These are phyloP conservation scores for Polyommatus iphigenia DNA, from an alignment of 2,888 invertebrate genomes.

Conservation along the genomic window DNA sequence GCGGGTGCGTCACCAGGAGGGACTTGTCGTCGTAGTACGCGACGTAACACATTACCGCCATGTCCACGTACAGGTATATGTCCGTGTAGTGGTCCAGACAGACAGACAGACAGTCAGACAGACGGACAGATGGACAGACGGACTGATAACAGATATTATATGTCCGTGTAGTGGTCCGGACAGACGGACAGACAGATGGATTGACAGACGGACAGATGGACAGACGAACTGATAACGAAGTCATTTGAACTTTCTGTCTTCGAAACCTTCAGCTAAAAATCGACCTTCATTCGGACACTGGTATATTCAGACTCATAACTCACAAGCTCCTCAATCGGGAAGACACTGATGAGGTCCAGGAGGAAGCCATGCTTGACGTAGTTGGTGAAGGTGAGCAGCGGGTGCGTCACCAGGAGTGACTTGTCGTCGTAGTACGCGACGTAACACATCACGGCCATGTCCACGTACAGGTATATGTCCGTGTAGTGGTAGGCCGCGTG, in stretches of 20 bases:
- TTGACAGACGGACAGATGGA: too few species aligned
- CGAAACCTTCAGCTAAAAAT: too few species aligned
- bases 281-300: too few species aligned
- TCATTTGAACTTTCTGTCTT: too few species aligned
- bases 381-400: constrained; percentile 60
- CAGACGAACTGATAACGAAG: too few species aligned
- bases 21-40: constrained; percentile 72
- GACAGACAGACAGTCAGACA: too few species aligned
- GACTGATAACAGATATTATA: too few species aligned
- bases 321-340: constrained; percentile 69
- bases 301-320: constrained; percentile 37
- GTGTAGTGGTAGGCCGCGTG: constrained; percentile 48
- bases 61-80: constrained; percentile 59
- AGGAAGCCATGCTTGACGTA: constrained; percentile 66
- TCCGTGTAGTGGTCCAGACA: constrained; percentile 41
- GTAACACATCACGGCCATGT: constrained; percentile 69
- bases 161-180: too few species aligned
- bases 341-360: constrained; percentile 63
- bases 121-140: too few species aligned
- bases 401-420: constrained; percentile 71
- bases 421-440: constrained; percentile 72
- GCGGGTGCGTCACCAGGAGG: constrained; percentile 69
- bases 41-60: constrained; percentile 71
- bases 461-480: constrained; percentile 60
- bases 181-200: too few species aligned